phyloP scores from a whole-genome alignment of 2,888 invertebrate genomes.

The Cataglyphis cursor region DNA sequence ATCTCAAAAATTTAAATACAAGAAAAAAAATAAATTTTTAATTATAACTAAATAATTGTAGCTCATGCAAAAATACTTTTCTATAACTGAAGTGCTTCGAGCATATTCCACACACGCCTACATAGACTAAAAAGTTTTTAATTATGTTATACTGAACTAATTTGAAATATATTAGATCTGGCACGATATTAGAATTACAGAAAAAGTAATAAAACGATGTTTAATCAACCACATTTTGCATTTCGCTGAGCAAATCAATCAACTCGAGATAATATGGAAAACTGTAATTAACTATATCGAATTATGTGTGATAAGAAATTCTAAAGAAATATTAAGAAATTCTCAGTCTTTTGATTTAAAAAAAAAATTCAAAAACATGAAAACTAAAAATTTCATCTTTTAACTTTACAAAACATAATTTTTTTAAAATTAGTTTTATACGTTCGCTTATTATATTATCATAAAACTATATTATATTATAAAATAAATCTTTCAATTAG shows the following conservation, averaged over 20 bases:
- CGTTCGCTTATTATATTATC: neutral
- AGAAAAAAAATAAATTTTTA: slow-evolving; percentile 4
- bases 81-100: neutral
- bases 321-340: neutral
- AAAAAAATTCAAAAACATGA: neutral
- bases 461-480: neutral
- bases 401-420: neutral
- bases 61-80: neutral
- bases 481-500: neutral
- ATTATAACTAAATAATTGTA: slow-evolving; percentile 1
- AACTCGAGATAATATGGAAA: neutral
- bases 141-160: slow-evolving; percentile 9
- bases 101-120: neutral
- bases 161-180: neutral
- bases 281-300: neutral
- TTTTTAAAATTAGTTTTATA: neutral
- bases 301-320: neutral
- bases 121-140: slow-evolving; percentile 6
- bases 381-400: neutral
- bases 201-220: neutral
- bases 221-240: neutral
- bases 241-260: neutral
- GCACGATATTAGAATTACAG: neutral
- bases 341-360: neutral
- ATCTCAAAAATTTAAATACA: neutral